Evolutionary conservation across 2,888 invertebrate species (phyloP).

Genomic region (Myathropa florea): DNA sequence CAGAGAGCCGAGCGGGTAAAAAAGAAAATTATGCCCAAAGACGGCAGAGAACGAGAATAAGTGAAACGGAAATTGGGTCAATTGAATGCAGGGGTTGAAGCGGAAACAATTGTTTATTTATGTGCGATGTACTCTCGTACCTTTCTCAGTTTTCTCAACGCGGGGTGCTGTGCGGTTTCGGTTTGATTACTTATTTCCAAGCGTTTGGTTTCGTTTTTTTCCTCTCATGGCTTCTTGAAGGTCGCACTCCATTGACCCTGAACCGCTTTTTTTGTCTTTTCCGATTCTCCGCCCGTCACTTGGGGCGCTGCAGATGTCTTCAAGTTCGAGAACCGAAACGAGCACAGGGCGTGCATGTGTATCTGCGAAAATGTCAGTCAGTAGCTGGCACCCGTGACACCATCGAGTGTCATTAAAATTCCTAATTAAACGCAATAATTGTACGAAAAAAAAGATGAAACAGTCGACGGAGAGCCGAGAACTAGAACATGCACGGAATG

Average conservation of each 20-base stretch:
- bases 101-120: slow-evolving; percentile 68
- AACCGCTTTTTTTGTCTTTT: slow-evolving; percentile 23
- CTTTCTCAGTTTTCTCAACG: not conserved
- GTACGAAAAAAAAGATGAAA: not conserved
- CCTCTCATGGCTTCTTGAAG: slow-evolving; percentile 32
- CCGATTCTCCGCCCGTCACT: slow-evolving; percentile 1
- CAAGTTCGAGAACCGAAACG: not conserved
- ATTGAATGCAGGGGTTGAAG: slow-evolving; percentile 63
- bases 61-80: slow-evolving; percentile 65
- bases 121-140: slow-evolving; percentile 46
- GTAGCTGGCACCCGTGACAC: slow-evolving; percentile 23
- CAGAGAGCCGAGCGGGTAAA: not conserved
- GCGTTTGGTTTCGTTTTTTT: not conserved
- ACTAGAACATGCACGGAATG: slow-evolving; percentile 56
- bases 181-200: slow-evolving; percentile 49
- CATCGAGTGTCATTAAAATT: slow-evolving; percentile 50
- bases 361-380: slow-evolving; percentile 32
- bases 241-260: slow-evolving; percentile 66
- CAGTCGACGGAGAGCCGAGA: not conserved
- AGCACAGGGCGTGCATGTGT: too few relatives aligned
- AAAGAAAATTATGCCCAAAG: slow-evolving; percentile 5
- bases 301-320: slow-evolving; percentile 47
- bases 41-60: slow-evolving; percentile 32
- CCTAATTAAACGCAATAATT: slow-evolving; percentile 64
- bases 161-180: slow-evolving; percentile 33